These are phyloP conservation scores for Brachyrhaphis roseni DNA, from an alignment of 2,797 vertebrate genomes.

Conservation along the genomic window DNA sequence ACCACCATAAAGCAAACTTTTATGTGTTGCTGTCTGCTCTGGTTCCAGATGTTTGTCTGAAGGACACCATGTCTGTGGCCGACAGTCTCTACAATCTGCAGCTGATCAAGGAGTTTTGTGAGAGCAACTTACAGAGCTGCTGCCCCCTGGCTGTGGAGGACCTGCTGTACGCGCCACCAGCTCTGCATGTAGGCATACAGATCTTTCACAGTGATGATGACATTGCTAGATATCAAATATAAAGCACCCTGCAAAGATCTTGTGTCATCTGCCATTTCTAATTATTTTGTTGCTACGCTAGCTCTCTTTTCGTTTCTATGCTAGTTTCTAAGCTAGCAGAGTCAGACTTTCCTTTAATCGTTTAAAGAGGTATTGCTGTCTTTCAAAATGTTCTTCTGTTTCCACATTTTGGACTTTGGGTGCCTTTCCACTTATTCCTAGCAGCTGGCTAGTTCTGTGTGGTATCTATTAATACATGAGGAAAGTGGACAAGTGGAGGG, in stretches of 20 bases:
- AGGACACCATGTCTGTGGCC: slow-evolving; percentile 92
- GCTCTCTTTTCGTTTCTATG: too few species aligned
- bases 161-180: slow-evolving; percentile 86
- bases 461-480: neutral
- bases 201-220: neutral
- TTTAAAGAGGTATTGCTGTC: neutral
- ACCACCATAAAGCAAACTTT: neutral
- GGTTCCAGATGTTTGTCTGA: slow-evolving; percentile 88
- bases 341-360: neutral
- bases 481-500: neutral
- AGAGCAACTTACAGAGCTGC: slow-evolving; percentile 81
- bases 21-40: neutral
- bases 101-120: slow-evolving; percentile 86
- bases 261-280: neutral
- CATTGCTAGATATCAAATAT: too few species aligned
- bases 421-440: neutral
- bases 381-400: neutral
- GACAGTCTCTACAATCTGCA: slow-evolving; percentile 93
- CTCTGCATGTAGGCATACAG: slow-evolving; percentile 78
- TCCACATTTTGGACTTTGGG: neutral
- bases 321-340: too few species aligned
- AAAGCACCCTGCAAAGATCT: neutral
- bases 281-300: neutral
- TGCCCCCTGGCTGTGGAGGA: slow-evolving; percentile 89
- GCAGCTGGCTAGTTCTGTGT: neutral